phyloP scores from a whole-genome alignment of 2,888 invertebrate genomes.

The Syrista parreyssii region DNA sequence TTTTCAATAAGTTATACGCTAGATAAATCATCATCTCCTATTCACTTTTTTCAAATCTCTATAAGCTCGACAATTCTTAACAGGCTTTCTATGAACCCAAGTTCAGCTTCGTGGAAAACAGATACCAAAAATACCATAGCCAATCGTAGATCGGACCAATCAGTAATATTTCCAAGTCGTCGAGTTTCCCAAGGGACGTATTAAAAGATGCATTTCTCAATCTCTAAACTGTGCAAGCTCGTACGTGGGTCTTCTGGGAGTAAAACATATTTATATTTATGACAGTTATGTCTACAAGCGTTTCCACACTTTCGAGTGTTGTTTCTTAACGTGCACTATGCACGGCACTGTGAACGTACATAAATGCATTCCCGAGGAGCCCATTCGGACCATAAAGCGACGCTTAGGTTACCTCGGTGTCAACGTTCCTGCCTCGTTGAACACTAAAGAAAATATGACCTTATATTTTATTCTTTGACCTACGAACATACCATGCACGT shows the following conservation, averaged over 20 bases:
- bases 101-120: not conserved
- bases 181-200: not conserved
- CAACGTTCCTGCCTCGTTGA: not conserved
- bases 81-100: not conserved
- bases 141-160: not conserved
- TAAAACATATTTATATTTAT: constrained; percentile 42
- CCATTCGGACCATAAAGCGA: constrained; percentile 20
- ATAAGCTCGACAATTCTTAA: not conserved
- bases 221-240: not conserved
- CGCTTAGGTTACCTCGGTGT: constrained; percentile 13
- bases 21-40: not conserved
- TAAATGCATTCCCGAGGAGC: constrained; percentile 29
- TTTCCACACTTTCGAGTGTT: constrained; percentile 33
- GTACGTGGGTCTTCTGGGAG: constrained; percentile 34
- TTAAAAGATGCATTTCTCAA: not conserved
- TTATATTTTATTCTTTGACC: not conserved
- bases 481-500: not conserved
- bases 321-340: constrained; percentile 36
- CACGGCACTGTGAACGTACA: constrained; percentile 28
- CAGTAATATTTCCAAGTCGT: not conserved
- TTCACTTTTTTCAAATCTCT: not conserved
- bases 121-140: not conserved
- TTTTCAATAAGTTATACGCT: not conserved
- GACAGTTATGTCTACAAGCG: constrained; percentile 40
- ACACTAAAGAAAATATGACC: not conserved